phyloP scores from a whole-genome alignment of 2,888 invertebrate species.

The Leptinotarsa rubiginosa region DNA sequence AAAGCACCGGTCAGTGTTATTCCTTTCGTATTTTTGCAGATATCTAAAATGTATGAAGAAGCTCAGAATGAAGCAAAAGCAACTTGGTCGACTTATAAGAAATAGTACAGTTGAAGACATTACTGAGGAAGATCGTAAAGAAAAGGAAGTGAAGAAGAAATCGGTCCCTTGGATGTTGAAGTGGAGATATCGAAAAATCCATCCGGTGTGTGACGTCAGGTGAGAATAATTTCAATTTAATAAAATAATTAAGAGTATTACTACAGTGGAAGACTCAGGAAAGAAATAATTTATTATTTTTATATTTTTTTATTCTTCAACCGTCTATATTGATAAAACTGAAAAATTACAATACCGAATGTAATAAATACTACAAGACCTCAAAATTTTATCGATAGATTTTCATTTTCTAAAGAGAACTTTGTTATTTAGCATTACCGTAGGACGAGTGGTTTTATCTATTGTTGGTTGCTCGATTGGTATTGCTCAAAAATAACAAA shows the following conservation, averaged over 20 bases:
- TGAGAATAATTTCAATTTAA: slow-evolving; percentile 26
- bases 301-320: no score
- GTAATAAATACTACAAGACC: no score
- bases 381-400: no score
- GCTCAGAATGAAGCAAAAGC: slow-evolving; percentile 44
- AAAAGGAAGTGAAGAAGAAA: slow-evolving; percentile 31
- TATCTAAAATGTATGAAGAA: slow-evolving; percentile 44
- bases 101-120: slow-evolving; percentile 19
- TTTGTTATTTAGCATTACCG: no score
- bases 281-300: no score
- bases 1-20: not conserved
- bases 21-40: slow-evolving; percentile 38
- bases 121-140: slow-evolving; percentile 24
- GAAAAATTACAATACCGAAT: no score
- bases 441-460: no score
- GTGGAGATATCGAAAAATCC: slow-evolving; percentile 43
- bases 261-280: not conserved
- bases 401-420: no score
- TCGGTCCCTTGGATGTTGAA: slow-evolving; percentile 39
- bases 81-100: slow-evolving; percentile 24
- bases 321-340: no score
- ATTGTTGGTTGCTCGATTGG: no score
- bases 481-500: no score
- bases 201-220: slow-evolving; percentile 41
- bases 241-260: not conserved